Evolutionary conservation across 2,888 invertebrate species (phyloP).

Genomic region (Horisme vitalbata): DNA sequence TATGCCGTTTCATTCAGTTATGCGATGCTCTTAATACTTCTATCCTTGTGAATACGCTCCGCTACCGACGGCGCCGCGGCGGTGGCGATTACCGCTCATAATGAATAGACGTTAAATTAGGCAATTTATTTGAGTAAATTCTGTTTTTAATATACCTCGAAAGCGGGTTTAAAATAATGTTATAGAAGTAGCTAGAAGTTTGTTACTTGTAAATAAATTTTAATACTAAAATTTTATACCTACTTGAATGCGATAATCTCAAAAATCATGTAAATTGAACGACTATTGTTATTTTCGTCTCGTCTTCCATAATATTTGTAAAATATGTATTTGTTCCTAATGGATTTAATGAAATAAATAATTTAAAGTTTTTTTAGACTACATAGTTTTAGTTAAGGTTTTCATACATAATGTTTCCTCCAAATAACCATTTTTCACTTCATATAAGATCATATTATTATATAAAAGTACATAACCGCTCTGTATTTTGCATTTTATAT

Average conservation of each 20-base stretch:
- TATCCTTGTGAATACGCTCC: too few species aligned
- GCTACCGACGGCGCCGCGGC: too few species aligned
- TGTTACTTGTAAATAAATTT: slow-evolving; percentile 63
- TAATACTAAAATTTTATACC: slow-evolving; percentile 66
- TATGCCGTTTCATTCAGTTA: too few species aligned
- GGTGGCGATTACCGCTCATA: too few species aligned
- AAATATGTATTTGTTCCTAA: slow-evolving; percentile 26
- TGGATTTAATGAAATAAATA: slow-evolving; percentile 1
- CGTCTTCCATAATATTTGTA: slow-evolving; percentile 61
- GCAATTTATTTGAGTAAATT: neutral
- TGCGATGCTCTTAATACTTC: too few species aligned
- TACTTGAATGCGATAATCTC: slow-evolving; percentile 51
- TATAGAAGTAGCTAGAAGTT: slow-evolving; percentile 59
- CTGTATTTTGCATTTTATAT: neutral
- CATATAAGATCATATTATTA: too few species aligned
- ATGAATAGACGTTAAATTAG: too few species aligned
- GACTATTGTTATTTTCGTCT: slow-evolving; percentile 52
- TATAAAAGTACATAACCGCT: neutral
- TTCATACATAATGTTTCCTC: too few species aligned
- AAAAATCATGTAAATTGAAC: slow-evolving; percentile 41
- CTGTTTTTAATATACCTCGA: slow-evolving; percentile 1
- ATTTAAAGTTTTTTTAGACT: too few species aligned
- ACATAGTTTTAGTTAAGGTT: too few species aligned
- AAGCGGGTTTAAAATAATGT: slow-evolving; percentile 12
- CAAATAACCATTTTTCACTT: too few species aligned